These are phyloP conservation scores for Sclerodermus sp. DNA, from an alignment of 2,888 invertebrate species.

Conservation along the genomic window DNA sequence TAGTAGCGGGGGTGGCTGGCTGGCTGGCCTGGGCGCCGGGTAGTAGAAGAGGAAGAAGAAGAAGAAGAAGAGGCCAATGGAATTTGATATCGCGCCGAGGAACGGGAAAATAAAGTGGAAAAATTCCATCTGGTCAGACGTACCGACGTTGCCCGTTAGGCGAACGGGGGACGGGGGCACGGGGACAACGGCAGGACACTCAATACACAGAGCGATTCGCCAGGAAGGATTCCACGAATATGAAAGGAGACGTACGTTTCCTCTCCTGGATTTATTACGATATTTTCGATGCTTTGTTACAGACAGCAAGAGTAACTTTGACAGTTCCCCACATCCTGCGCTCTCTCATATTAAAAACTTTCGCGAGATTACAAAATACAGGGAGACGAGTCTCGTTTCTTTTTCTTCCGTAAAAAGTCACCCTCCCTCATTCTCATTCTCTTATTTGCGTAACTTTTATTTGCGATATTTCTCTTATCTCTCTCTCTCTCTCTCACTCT, in stretches of 20 bases:
- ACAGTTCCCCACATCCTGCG: too few relatives aligned
- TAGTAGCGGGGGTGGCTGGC: too few relatives aligned
- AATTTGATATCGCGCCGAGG: conserved; percentile 43
- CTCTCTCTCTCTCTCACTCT: too few relatives aligned
- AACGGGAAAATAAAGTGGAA: conserved; percentile 44
- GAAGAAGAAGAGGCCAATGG: conserved; percentile 23
- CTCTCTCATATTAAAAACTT: too few relatives aligned
- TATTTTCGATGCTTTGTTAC: not conserved
- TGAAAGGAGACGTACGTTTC: conserved; percentile 4
- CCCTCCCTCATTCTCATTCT: too few relatives aligned
- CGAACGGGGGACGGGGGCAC: not conserved
- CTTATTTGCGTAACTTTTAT: too few relatives aligned
- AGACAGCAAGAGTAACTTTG: not conserved
- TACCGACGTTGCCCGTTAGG: conserved; percentile 14
- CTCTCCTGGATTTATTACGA: conserved; percentile 3
- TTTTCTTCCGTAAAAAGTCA: too few relatives aligned
- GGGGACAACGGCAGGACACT: conserved; percentile 19
- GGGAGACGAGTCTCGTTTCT: too few relatives aligned
- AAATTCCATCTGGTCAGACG: conserved; percentile 43
- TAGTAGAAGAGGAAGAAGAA: not conserved
- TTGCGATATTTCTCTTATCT: too few relatives aligned
- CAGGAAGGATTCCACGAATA: conserved; percentile 12
- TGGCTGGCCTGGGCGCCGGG: too few relatives aligned
- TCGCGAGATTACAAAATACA: too few relatives aligned
- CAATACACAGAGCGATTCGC: conserved; percentile 24